Conservation (phyloP, 1,140 invertebrate genomes). For the Cydia amplana region DNA sequence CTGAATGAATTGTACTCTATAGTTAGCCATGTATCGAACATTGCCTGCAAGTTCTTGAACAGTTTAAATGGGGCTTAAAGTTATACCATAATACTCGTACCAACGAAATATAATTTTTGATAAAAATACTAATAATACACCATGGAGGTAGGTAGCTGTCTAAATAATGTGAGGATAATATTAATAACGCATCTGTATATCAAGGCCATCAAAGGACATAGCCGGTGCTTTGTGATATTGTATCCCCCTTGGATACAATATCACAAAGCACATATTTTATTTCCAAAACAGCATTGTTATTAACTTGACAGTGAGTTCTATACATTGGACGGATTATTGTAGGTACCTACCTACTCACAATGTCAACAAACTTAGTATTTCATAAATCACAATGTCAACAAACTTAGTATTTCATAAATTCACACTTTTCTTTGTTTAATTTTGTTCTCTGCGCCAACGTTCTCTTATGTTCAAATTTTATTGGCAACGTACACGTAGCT, state of each 20-base stretch:
- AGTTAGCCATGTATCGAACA: too few relatives aligned
- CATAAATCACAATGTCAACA: too few relatives aligned
- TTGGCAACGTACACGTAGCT: slow-evolving; percentile 33
- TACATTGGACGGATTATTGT: neutral
- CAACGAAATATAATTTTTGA: neutral
- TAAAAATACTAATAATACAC: neutral
- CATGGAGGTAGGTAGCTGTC: neutral
- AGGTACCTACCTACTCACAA: too few relatives aligned
- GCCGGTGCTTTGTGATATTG: slow-evolving; percentile 21
- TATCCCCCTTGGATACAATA: too few relatives aligned
- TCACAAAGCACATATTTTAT: too few relatives aligned
- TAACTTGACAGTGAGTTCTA: neutral
- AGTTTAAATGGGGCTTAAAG: too few relatives aligned
- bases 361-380: too few relatives aligned
- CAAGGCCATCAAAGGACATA: neutral
- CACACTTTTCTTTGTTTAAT: neutral
- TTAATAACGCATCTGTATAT: neutral
- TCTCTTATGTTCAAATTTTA: slow-evolving; percentile 33
- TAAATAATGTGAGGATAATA: neutral
- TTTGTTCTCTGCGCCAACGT: slow-evolving; percentile 12
- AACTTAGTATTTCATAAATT: too few relatives aligned
- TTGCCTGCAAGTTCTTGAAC: too few relatives aligned
- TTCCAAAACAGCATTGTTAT: slow-evolving; percentile 13
- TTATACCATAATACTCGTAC: too few relatives aligned
- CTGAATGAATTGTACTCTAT: too few relatives aligned